Evolutionary conservation across 92 coral and sea anemone species (phyloP), one percentile per base, ranked within the genome.

Genomic region (Anthopleura xanthogrammica): DNA sequence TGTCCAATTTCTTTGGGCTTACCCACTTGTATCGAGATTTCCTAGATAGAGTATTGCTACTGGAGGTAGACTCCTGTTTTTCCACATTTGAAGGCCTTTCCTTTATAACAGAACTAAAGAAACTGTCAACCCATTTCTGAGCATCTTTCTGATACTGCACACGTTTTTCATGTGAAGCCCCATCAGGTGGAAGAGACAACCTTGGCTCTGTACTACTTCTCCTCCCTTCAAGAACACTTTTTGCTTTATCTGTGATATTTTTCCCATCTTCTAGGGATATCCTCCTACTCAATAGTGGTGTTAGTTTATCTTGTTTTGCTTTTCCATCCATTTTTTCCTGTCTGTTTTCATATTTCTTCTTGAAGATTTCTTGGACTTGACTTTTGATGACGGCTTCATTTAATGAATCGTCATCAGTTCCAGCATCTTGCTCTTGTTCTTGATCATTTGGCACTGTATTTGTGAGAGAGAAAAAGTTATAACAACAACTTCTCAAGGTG

Each of bases 351-450:
- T 64, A 71, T 62, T 81, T 81, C 9, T 81, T 60, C 60, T 24
- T 70, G 22, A 81, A 22, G 43, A 81, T 70, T 48, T 43, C 84
- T 70, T 81, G 84, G 74, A 81, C 48, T 41, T 62, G 84, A 11
- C 39, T 68, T 48, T 43, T 50, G n/a, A 81, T 50, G n/a, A 50
- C 57, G 4, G 73, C 84, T 81, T 81, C 84, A 60, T 52, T 81
- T 20, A 40, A 48, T 36, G 84, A 11, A 11, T 66, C 0, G 48
- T 70, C 75, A 52, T 43, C 2, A 4, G 13, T 68, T 14, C 39
- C 41, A 42, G 46, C 23, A 9, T 29, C 68, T 50, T 64, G 60
- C 64, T 64, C 57, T 39, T 68, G 43, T 48, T 70, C 77, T 70
- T 57, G 10, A 11, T 46, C 58, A 77, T 29, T 68, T 68, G 74